These are phyloP conservation scores for Eucidaris tribuloides DNA, from an alignment of 35 echinoderm and acorn worm genomes.

Conservation along the genomic window DNA sequence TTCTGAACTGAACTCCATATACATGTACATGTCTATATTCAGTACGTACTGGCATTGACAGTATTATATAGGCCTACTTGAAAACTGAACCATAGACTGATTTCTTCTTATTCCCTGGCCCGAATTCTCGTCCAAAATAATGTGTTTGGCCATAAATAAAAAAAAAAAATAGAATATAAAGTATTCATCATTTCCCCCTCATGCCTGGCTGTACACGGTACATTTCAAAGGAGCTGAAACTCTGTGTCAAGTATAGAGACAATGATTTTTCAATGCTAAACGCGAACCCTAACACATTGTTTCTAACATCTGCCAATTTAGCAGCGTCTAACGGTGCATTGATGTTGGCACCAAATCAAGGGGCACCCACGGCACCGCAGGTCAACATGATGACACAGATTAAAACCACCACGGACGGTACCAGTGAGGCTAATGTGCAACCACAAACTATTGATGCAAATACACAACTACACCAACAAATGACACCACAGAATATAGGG, in stretches of 20 bases:
- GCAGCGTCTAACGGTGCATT: background rate
- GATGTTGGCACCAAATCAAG: slow-evolving; percentile 11
- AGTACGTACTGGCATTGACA: too few relatives aligned
- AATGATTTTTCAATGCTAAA: background rate
- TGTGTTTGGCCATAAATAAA: too few relatives aligned
- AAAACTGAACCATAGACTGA: too few relatives aligned
- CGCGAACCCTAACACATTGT: background rate
- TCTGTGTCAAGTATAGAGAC: background rate
- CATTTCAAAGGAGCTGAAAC: too few relatives aligned
- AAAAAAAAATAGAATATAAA: too few relatives aligned
- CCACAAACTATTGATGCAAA: background rate
- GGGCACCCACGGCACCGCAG: background rate
- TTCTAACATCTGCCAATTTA: background rate
- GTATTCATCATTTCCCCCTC: too few relatives aligned
- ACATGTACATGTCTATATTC: too few relatives aligned
- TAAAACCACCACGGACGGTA: background rate
- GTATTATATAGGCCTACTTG: too few relatives aligned
- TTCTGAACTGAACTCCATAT: too few relatives aligned
- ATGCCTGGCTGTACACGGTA: too few relatives aligned
- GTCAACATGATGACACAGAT: background rate
- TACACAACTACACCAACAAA: background rate
- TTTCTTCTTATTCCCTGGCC: too few relatives aligned
- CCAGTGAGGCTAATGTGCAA: background rate
- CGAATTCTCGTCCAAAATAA: too few relatives aligned
- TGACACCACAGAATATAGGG: background rate